phyloP scores from a whole-genome alignment of 2,888 invertebrate species.

The Tubulanus polymorphus region DNA sequence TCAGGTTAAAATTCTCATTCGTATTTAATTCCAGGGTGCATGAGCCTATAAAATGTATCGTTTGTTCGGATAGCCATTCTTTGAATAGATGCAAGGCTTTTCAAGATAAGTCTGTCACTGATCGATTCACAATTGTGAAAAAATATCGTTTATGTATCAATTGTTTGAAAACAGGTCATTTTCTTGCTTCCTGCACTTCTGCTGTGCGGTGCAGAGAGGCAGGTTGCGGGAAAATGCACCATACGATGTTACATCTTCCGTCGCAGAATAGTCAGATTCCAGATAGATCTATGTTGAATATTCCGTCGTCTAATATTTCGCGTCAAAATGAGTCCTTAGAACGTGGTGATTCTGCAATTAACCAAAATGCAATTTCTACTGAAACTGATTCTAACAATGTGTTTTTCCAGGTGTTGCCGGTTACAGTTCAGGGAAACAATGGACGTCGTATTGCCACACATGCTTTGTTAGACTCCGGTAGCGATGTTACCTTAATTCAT shows the following conservation, averaged over 20 bases:
- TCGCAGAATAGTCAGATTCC: no score
- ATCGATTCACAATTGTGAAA: background rate
- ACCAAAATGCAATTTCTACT: no score
- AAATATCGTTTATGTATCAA: background rate
- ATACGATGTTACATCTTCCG: background rate
- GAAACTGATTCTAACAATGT: background rate
- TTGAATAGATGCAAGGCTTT: background rate
- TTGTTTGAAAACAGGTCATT: background rate
- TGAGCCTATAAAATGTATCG: no score
- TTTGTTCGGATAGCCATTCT: no score
- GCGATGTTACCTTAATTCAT: background rate
- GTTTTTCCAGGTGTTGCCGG: background rate
- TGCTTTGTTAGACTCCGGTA: background rate
- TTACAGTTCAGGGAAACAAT: background rate
- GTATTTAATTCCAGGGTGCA: no score
- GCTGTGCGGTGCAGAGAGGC: background rate
- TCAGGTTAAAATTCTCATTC: no score
- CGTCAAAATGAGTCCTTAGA: no score
- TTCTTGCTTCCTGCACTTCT: background rate
- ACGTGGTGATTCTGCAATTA: no score
- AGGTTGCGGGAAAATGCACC: background rate
- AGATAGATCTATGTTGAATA: no score
- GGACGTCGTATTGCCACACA: background rate
- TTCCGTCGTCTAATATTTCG: no score
- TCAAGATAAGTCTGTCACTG: background rate